Evolutionary conservation across 2,797 vertebrate genomes (phyloP).

Genomic region (Brachyalestes nurse): DNA sequence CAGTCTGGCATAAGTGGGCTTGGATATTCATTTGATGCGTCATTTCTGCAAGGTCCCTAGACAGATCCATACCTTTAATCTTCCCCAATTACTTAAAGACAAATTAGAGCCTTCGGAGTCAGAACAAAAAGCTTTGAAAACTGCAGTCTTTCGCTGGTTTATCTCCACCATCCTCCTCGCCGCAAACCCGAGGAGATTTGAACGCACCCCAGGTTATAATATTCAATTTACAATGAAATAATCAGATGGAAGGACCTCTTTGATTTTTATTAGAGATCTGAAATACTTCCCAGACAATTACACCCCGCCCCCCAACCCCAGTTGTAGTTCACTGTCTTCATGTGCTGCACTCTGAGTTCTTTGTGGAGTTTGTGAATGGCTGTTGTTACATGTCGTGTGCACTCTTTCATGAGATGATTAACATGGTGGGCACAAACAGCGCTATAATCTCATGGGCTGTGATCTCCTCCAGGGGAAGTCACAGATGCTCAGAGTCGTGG

Average conservation of each 20-base stretch:
- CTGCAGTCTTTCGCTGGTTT: neutral
- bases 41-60: conserved; percentile 53
- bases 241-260: neutral
- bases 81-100: conserved; percentile 43
- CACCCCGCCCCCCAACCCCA: neutral
- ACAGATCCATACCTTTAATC: conserved; percentile 48
- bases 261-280: conserved; percentile 23
- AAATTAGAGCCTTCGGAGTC: conserved; percentile 24
- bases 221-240: conserved; percentile 32
- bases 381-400: neutral
- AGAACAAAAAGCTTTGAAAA: conserved; percentile 24
- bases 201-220: conserved; percentile 17
- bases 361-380: neutral
- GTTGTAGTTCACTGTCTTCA: neutral
- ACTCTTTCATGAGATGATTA: conserved; percentile 2
- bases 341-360: neutral
- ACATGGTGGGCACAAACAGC: neutral
- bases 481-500: conserved; percentile 18
- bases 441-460: neutral
- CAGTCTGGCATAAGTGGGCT: conserved; percentile 17
- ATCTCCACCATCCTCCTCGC: conserved; percentile 2
- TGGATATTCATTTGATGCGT: conserved; percentile 64
- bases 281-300: conserved; percentile 7
- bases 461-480: neutral
- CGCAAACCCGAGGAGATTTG: conserved; percentile 17